Conservation (phyloP, 1,140 invertebrate species). For the Carposina sasakii region DNA sequence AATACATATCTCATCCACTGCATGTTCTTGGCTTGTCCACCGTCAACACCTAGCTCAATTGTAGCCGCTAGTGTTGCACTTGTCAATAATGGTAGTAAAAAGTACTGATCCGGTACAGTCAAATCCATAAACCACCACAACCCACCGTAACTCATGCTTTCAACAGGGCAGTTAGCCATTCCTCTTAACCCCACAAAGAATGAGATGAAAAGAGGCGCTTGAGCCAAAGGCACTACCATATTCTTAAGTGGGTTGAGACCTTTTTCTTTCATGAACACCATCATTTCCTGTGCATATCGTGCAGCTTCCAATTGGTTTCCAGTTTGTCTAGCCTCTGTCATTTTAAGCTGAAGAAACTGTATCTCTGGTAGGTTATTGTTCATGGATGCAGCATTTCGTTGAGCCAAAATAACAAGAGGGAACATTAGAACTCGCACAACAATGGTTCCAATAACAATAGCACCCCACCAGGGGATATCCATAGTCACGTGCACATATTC, state of each 20-base stretch:
- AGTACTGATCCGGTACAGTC: constrained; percentile 92
- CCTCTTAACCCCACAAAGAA: constrained; percentile 88
- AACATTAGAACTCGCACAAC: constrained; percentile 83
- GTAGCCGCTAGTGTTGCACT: constrained; percentile 85
- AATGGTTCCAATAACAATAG: constrained; percentile 87
- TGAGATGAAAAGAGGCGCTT: constrained; percentile 93
- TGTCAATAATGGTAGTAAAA: constrained; percentile 89
- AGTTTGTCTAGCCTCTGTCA: constrained; percentile 85
- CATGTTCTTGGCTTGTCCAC: constrained; percentile 76
- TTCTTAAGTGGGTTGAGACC: constrained; percentile 86
- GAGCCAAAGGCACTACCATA: constrained; percentile 84
- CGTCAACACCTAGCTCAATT: constrained; percentile 89
- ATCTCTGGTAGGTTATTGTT: constrained; percentile 87
- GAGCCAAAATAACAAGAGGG: constrained; percentile 86
- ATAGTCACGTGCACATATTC: constrained; percentile 85
- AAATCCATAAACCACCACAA: constrained; percentile 95
- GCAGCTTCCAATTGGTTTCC: constrained; percentile 88
- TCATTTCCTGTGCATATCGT: constrained; percentile 81
- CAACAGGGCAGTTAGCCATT: constrained; percentile 91
- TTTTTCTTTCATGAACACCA: constrained; percentile 86
- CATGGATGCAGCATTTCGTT: constrained; percentile 85
- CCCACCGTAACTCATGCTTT: constrained; percentile 91
- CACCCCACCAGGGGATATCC: constrained; percentile 92
- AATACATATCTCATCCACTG: constrained; percentile 83
- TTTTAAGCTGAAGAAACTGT: constrained; percentile 83